These are phyloP conservation scores for Montipora foliosa DNA, from an alignment of 64 coral and sea anemone species.

Conservation along the genomic window DNA sequence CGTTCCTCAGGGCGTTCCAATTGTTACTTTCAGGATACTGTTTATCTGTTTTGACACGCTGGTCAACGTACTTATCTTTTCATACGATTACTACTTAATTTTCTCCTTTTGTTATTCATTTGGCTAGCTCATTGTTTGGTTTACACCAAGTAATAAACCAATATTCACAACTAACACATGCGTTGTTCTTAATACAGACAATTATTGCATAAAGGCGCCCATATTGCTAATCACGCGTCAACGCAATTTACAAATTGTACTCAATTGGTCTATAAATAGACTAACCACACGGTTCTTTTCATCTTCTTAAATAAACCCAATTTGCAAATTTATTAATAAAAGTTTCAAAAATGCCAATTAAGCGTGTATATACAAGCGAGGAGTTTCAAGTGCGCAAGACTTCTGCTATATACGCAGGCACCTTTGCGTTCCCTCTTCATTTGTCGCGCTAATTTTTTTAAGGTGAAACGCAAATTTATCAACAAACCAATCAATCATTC, in stretches of 20 bases:
- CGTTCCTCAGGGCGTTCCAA: too few species aligned
- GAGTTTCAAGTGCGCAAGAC: neutral
- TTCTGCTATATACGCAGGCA: neutral
- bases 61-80: slow-evolving; percentile 16
- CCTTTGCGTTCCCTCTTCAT: neutral
- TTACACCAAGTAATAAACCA: slow-evolving; percentile 41
- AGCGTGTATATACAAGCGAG: neutral
- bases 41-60: slow-evolving; percentile 1
- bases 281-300: slow-evolving; percentile 26
- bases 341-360: slow-evolving; percentile 20
- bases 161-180: slow-evolving; percentile 51
- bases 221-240: slow-evolving; percentile 47
- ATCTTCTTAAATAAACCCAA: slow-evolving; percentile 24
- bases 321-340: slow-evolving; percentile 33
- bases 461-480: slow-evolving; percentile 34
- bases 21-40: neutral
- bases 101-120: slow-evolving; percentile 58
- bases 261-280: slow-evolving; percentile 65
- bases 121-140: slow-evolving; percentile 32
- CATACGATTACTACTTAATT: slow-evolving; percentile 30
- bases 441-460: neutral
- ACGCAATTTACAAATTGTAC: slow-evolving; percentile 2
- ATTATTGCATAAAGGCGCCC: slow-evolving; percentile 25
- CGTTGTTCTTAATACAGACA: slow-evolving; percentile 30
- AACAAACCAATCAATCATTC: slow-evolving; percentile 56